These are phyloP conservation scores for Bicyclus anynana DNA, from an alignment of 1,140 invertebrate species.

Conservation along the genomic window DNA sequence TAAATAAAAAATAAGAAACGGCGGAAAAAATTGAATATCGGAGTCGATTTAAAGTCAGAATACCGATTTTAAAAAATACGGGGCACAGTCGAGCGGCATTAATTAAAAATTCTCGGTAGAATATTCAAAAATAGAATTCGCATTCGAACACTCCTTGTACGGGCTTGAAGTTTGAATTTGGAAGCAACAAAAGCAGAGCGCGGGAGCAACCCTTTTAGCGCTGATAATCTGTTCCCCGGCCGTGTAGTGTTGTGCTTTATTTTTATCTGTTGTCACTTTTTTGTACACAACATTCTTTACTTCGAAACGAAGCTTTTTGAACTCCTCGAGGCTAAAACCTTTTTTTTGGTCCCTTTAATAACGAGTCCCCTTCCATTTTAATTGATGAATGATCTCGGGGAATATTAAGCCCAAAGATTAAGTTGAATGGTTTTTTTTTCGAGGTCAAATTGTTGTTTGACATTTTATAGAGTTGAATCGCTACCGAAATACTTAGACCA, in stretches of 20 bases:
- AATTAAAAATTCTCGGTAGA: constrained; percentile 77
- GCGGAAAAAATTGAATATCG: constrained; percentile 76
- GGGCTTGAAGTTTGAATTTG: constrained; percentile 73
- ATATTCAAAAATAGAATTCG: constrained; percentile 77
- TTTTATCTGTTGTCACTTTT: constrained; percentile 76
- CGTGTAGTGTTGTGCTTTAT: constrained; percentile 64
- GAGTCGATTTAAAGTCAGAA: constrained; percentile 73
- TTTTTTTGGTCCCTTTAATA: constrained; percentile 69
- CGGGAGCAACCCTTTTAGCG: constrained; percentile 76
- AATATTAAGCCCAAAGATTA: constrained; percentile 27
- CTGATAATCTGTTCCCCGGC: constrained; percentile 75
- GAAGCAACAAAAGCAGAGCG: constrained; percentile 73
- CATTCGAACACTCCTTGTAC: constrained; percentile 75
- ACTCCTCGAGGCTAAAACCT: constrained; percentile 64
- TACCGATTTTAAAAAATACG: constrained; percentile 73
- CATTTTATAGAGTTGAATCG: constrained; percentile 23
- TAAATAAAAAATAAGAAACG: constrained; percentile 71
- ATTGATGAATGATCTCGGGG: constrained; percentile 72
- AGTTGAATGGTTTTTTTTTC: constrained; percentile 47
- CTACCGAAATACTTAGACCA: background rate
- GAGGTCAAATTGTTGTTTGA: constrained; percentile 47
- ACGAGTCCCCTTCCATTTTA: constrained; percentile 64
- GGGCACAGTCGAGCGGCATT: constrained; percentile 71
- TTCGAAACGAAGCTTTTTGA: constrained; percentile 75
- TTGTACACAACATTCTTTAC: constrained; percentile 77